phyloP scores from a whole-genome alignment of 2,113 vertebrate genomes.

The Semnornis frantzii region DNA sequence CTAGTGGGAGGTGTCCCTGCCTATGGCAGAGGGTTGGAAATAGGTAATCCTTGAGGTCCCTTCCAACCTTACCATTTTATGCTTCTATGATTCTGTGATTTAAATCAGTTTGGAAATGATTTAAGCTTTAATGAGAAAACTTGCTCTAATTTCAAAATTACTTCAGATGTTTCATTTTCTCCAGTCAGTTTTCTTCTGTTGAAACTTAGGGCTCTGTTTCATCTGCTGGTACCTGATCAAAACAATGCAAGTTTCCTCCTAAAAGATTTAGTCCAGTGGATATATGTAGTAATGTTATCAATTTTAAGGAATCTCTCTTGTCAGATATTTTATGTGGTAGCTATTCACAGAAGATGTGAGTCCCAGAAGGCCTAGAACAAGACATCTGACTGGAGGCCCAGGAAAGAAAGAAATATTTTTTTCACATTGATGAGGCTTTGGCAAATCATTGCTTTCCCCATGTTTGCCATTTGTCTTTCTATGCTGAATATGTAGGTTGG shows the following conservation, averaged over 20 bases:
- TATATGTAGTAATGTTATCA: not conserved
- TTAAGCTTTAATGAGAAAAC: not conserved
- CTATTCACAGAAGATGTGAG: not conserved
- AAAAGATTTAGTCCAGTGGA: not conserved
- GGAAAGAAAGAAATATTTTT: not conserved
- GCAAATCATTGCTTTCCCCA: not conserved
- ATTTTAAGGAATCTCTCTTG: not conserved
- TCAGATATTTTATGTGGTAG: not conserved
- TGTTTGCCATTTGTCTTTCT: not conserved
- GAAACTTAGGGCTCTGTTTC: not conserved
- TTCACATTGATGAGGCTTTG: not conserved
- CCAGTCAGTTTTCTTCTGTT: not conserved
- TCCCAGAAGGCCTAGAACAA: not conserved
- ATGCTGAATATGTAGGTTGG: not conserved
- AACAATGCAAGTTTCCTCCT: not conserved
- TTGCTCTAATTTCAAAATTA: not conserved
- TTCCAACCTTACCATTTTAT: too few relatives aligned
- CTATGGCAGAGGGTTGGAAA: too few relatives aligned
- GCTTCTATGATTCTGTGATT: too few relatives aligned
- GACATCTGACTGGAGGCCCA: not conserved
- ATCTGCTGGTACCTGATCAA: not conserved
- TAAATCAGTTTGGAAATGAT: not conserved
- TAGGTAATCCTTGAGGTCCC: too few relatives aligned
- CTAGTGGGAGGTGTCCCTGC: too few relatives aligned
- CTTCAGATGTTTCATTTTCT: not conserved